Percentiles rank a stretch among this genome's conserved stretches.
These are phyloP conservation scores for Zaprionus ornatus DNA, from an alignment of 1,140 invertebrate species.

Conservation along the genomic window DNA sequence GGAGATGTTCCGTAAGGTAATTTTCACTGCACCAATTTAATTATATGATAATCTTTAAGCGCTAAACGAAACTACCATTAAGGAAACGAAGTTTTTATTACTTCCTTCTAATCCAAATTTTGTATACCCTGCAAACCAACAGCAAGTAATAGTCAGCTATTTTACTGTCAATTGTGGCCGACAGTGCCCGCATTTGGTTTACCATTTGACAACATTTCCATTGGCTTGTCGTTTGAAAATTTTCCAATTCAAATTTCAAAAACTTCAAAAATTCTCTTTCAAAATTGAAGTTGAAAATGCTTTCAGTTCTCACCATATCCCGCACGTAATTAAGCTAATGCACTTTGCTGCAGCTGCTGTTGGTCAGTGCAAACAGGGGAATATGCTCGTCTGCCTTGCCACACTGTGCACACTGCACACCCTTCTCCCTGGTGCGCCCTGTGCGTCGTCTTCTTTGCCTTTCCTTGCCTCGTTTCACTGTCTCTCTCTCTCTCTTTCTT, in stretches of 20 bases:
- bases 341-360: not conserved
- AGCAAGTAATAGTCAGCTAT: not conserved
- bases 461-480: not conserved
- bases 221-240: not conserved
- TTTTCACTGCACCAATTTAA: no score
- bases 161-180: not conserved
- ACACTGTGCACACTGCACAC: not conserved
- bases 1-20: not conserved
- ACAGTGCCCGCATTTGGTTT: not conserved
- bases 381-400: not conserved
- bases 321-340: conserved; percentile 1
- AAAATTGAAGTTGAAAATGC: not conserved
- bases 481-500: conserved; percentile 4
- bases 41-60: no score
- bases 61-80: not conserved
- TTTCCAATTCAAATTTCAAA: not conserved
- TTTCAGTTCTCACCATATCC: not conserved
- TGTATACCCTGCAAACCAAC: not conserved
- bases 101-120: not conserved
- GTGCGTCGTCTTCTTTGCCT: not conserved
- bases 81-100: not conserved
- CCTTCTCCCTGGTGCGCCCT: conserved; percentile 10
- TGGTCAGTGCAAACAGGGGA: not conserved
- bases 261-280: not conserved
- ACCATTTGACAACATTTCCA: not conserved